Evolutionary conservation across 2,113 vertebrate genomes (phyloP).

Genomic region (Uria aalge): DNA sequence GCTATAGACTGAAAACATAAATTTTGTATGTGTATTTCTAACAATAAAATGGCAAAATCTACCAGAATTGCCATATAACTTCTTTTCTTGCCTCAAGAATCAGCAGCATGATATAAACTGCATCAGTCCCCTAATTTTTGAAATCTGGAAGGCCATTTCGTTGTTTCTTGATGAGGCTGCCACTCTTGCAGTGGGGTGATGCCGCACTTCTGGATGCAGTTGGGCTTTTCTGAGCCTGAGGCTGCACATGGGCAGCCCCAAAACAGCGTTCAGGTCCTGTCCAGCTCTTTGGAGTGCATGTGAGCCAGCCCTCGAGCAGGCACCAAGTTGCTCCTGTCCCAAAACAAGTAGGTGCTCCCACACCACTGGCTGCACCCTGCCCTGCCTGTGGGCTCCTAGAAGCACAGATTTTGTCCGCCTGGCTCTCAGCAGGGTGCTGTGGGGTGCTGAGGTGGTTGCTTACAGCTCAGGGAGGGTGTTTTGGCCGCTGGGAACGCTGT

Average conservation of each 20-base stretch:
- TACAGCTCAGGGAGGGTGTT: not conserved
- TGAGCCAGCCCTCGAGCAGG: not conserved
- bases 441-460: not conserved
- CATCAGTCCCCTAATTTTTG: not conserved
- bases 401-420: rapidly evolving
- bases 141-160: not conserved
- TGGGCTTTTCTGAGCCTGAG: not conserved
- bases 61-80: not conserved
- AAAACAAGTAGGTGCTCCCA: not conserved
- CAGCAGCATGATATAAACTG: not conserved
- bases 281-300: not conserved
- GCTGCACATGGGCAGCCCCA: rapidly evolving
- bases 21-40: not conserved
- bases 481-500: not conserved
- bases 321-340: rapidly evolving
- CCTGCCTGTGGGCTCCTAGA: no score
- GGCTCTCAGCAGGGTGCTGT: not conserved
- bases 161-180: not conserved
- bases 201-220: not conserved
- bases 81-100: not conserved
- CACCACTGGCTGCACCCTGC: rapidly evolving
- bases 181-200: not conserved
- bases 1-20: not conserved
- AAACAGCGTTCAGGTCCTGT: not conserved
- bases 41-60: not conserved